These are phyloP conservation scores for Falco peregrinus DNA, from an alignment of 2,797 vertebrate genomes.

Conservation along the genomic window DNA sequence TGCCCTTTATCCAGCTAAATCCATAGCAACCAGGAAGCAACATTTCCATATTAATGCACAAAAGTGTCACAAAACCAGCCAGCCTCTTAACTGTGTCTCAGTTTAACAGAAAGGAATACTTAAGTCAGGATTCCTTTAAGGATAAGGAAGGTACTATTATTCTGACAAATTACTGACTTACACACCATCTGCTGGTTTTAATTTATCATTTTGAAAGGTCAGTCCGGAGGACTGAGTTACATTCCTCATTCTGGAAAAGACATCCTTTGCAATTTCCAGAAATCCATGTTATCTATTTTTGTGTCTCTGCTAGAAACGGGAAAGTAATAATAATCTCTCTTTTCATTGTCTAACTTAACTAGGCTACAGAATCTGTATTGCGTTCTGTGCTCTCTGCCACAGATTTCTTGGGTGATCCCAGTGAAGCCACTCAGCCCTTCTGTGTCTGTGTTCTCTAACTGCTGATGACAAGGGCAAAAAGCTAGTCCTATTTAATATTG, in stretches of 20 bases:
- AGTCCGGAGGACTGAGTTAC: neutral
- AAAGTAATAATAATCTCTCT: neutral
- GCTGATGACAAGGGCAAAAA: neutral
- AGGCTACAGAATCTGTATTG: neutral
- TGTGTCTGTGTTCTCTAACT: neutral
- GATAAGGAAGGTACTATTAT: neutral
- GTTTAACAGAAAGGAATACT: neutral
- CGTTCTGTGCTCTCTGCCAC: neutral
- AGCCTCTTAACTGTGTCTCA: neutral
- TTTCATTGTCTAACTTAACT: neutral
- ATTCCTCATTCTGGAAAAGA: neutral
- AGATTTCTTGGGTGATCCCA: neutral
- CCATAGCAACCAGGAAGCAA: neutral
- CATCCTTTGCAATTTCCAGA: neutral
- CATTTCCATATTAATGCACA: neutral
- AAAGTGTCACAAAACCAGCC: neutral
- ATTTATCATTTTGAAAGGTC: neutral
- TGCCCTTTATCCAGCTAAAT: neutral
- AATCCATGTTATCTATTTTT: neutral
- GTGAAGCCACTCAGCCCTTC: neutral
- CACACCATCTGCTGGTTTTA: neutral
- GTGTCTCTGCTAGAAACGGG: neutral
- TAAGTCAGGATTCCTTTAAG: neutral
- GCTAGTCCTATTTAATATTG: neutral
- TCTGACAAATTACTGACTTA: neutral